A percentile compares a stretch with the other conserved stretches of the same genome.
phyloP scores from a whole-genome alignment of 2,797 vertebrate species.

The Cephalopachus bancanus region DNA sequence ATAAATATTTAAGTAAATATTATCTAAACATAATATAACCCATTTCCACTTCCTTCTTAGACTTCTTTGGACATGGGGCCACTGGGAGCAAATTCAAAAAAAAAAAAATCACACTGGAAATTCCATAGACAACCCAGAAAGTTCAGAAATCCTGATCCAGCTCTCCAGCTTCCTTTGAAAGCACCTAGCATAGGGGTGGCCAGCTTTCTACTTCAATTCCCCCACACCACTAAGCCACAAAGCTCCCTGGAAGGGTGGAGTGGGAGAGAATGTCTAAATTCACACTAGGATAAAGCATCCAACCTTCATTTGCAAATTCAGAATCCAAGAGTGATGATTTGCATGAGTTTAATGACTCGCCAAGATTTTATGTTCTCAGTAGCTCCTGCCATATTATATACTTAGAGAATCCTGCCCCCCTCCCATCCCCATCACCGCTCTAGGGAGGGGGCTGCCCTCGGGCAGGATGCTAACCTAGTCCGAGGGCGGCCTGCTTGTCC shows the following conservation, averaged over 20 bases:
- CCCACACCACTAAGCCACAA: slow-evolving; percentile 87
- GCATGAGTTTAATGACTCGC: slow-evolving; percentile 87
- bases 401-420: slow-evolving; percentile 79
- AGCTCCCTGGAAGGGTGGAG: slow-evolving; percentile 78
- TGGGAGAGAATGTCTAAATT: slow-evolving; percentile 75
- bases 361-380: slow-evolving; percentile 86
- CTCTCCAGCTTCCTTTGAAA: slow-evolving; percentile 85
- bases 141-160: slow-evolving; percentile 84
- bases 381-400: slow-evolving; percentile 80
- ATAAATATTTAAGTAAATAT: slow-evolving; percentile 90
- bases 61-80: slow-evolving; percentile 86
- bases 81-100: slow-evolving; percentile 18
- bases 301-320: slow-evolving; percentile 87
- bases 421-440: slow-evolving; percentile 48
- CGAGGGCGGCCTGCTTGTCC: slow-evolving; percentile 85
- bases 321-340: slow-evolving; percentile 87
- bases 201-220: slow-evolving; percentile 85
- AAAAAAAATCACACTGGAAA: slow-evolving; percentile 81
- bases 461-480: slow-evolving; percentile 90
- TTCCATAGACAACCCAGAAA: slow-evolving; percentile 85
- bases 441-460: slow-evolving; percentile 87
- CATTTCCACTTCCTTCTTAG: slow-evolving; percentile 88
- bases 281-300: slow-evolving; percentile 85
- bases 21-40: slow-evolving; percentile 89
- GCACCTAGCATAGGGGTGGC: slow-evolving; percentile 41